Percentiles rank a stretch among this genome's conserved stretches.
Conservation (phyloP, 2,797 vertebrate species). For the Strix occidentalis region DNA sequence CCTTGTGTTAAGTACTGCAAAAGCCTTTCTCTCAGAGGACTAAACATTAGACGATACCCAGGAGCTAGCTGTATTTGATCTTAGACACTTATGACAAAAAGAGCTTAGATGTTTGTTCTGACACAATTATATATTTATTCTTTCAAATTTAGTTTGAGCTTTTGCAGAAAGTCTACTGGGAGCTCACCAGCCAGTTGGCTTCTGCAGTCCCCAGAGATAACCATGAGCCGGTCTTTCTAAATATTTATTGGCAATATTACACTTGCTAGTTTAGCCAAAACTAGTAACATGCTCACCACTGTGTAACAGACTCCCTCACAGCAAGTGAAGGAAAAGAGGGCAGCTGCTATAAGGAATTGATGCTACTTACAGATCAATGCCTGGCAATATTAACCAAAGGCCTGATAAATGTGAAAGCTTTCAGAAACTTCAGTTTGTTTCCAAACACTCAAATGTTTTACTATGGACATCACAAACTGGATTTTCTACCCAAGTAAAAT, state of each 20-base stretch:
- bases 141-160: neutral
- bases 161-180: neutral
- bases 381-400: neutral
- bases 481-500: neutral
- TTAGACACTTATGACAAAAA: neutral
- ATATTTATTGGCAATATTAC: slow-evolving; percentile 78
- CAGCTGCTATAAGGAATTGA: no score
- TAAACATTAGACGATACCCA: neutral
- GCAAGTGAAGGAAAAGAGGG: slow-evolving; percentile 25
- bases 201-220: slow-evolving; percentile 79
- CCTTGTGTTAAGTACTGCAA: neutral
- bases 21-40: neutral
- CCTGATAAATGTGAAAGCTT: neutral
- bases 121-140: neutral
- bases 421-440: neutral
- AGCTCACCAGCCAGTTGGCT: slow-evolving; percentile 77
- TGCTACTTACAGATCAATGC: neutral
- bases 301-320: slow-evolving; percentile 81
- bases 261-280: slow-evolving; percentile 81
- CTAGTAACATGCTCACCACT: slow-evolving; percentile 80
- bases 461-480: neutral
- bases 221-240: slow-evolving; percentile 81
- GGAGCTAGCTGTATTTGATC: neutral
- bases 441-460: neutral
- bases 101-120: neutral